Evolutionary conservation across 2,113 vertebrate species (phyloP).

Genomic region (Mugil cephalus): DNA sequence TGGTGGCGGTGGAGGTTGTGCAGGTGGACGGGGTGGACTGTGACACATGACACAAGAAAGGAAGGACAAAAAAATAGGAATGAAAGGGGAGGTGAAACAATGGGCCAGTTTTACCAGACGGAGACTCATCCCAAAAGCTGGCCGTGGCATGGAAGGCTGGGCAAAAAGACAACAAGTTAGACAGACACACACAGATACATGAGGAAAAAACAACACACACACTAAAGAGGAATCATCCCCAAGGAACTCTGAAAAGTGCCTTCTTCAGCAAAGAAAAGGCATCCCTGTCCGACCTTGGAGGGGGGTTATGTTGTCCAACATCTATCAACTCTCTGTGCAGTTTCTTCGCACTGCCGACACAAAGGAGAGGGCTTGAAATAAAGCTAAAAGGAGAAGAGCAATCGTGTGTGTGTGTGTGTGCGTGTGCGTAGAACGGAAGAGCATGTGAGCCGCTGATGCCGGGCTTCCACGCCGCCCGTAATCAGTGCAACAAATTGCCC

Average conservation of each 20-base stretch:
- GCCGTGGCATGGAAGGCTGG: conserved; percentile 77
- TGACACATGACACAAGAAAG: conserved; percentile 56
- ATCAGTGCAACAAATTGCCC: conserved; percentile 86
- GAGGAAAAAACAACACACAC: conserved; percentile 39
- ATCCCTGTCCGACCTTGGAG: conserved; percentile 61
- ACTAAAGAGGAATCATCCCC: conserved; percentile 38
- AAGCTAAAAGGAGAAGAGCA: conserved; percentile 40
- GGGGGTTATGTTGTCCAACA: conserved; percentile 61
- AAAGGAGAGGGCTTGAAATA: conserved; percentile 37
- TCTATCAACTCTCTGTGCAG: conserved; percentile 65
- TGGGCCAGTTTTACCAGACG: conserved; percentile 85
- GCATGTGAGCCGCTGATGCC: conserved; percentile 48
- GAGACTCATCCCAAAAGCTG: conserved; percentile 81
- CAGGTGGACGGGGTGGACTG: conserved; percentile 61
- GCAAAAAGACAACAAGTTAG: conserved; percentile 84
- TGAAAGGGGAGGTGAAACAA: conserved; percentile 35
- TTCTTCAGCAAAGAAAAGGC: conserved; percentile 58
- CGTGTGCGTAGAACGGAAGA: conserved; percentile 23
- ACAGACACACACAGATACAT: conserved; percentile 71
- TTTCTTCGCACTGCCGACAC: conserved; percentile 31
- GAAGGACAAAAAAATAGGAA: conserved; percentile 2
- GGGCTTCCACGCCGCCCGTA: conserved; percentile 75
- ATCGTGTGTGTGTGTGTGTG: conserved; percentile 28
- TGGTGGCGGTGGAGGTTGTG: conserved; percentile 44
- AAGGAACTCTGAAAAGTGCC: conserved; percentile 47